Evolutionary conservation across 2,113 vertebrate genomes (phyloP), one percentile per base, ranked within the genome.

Genomic region (Bagarius yarrelli): DNA sequence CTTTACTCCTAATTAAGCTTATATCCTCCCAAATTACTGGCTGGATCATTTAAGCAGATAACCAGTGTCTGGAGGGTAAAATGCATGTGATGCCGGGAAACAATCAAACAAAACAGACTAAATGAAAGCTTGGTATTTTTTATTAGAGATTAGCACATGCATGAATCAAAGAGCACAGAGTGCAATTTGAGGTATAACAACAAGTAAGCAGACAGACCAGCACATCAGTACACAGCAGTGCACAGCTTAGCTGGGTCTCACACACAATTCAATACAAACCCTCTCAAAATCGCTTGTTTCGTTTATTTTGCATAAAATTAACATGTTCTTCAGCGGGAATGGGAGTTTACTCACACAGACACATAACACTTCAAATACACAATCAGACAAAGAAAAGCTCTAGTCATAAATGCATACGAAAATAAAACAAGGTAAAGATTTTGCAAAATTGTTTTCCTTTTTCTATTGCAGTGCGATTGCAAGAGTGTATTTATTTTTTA

Each of bases 101-200:
- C 11, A 60, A 44, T 2, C 30, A 75, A 27, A 83, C 25, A 70
- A 78, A 81, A 21, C 0, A 30, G 69, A 0, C 2, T 8, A 36
- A 44, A 2, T 27, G 80, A 86, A 79, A 70, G 83, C 89, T 86
- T 90, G 89, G 87, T 90, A 90, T 90, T 87, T 88, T 92, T 95
- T 94, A 94, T 98, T 95, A 91, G 92, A 93, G 86, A 89, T 93
- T 91, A 91, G 91, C 91, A 94, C 94, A 97, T 98, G 97, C 97
- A 96, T 86, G 92, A 94, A 93, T 93, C 92, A 91, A 95, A 93
- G 91, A 91, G 88, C 91, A 91, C 86, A 92, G 88, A 94, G 89
- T 91, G 89, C 90, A 92, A 89, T 82, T 88, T 90, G 85, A 91
- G 92, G 91, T 91, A 86, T 83, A 90, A 91, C 86, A 86, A 88